Percentiles rank a stretch among this genome's conserved stretches.
Conservation (phyloP, 2,113 vertebrate genomes). For the Zapus hudsonius region DNA sequence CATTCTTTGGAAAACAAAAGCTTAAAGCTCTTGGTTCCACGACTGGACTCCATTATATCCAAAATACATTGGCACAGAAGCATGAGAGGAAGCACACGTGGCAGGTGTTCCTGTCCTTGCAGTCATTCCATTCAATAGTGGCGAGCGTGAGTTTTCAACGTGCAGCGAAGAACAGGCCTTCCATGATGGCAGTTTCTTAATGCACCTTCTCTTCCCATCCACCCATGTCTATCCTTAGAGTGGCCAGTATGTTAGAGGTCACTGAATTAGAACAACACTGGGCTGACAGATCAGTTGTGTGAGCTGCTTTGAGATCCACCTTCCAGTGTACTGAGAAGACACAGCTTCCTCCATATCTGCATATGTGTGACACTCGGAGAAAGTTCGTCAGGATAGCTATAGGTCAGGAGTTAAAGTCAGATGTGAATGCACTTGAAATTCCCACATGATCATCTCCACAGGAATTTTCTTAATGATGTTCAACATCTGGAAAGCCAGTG, state of each 20-base stretch:
- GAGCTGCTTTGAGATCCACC: slow-evolving; percentile 70
- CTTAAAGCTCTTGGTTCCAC: slow-evolving; percentile 72
- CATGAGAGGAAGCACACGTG: slow-evolving; percentile 65
- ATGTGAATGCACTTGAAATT: slow-evolving; percentile 70
- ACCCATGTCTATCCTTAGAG: background rate
- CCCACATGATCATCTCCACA: slow-evolving; percentile 62
- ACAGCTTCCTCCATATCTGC: slow-evolving; percentile 67
- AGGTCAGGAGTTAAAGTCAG: slow-evolving; percentile 77
- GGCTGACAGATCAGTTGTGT: slow-evolving; percentile 61
- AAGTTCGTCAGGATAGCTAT: slow-evolving; percentile 57
- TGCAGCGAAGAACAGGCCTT: slow-evolving; percentile 57
- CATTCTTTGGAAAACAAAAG: slow-evolving; percentile 79
- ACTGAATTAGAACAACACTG: slow-evolving; percentile 55
- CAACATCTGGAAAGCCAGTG: slow-evolving; percentile 58
- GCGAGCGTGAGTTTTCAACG: slow-evolving; percentile 68
- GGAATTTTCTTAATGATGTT: slow-evolving; percentile 67
- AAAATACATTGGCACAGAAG: slow-evolving; percentile 47
- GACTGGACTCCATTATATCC: slow-evolving; percentile 52
- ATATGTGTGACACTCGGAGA: slow-evolving; percentile 59
- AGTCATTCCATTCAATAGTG: slow-evolving; percentile 59
- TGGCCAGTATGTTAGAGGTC: slow-evolving; percentile 72
- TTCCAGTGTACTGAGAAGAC: slow-evolving; percentile 78
- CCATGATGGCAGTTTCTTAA: slow-evolving; percentile 51
- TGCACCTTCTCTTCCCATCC: slow-evolving; percentile 72
- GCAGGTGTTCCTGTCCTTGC: slow-evolving; percentile 39